Evolutionary conservation across 2,113 vertebrate species (phyloP).

Genomic region (Platysteira castanea): DNA sequence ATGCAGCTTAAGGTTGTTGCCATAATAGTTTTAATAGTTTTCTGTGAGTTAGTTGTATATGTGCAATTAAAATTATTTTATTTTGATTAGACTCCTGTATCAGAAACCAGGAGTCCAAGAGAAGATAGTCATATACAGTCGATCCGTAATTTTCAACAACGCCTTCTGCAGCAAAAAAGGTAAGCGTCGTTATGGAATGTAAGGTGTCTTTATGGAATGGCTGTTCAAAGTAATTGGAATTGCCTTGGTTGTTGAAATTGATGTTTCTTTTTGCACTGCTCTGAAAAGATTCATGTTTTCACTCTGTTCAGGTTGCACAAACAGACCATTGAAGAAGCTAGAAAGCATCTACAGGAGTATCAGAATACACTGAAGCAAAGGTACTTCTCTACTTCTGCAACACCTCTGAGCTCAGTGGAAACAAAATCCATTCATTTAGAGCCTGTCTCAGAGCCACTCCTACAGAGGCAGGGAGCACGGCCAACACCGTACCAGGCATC

Average conservation of each 20-base stretch:
- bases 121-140: constrained; percentile 63
- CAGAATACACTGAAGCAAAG: constrained; percentile 76
- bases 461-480: background rate
- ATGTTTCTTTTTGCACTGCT: background rate
- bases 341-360: constrained; percentile 81
- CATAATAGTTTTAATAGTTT: background rate
- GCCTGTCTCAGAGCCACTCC: background rate
- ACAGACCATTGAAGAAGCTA: constrained; percentile 77
- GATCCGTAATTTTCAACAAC: constrained; percentile 80
- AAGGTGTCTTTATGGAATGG: background rate
- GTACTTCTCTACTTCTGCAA: constrained; percentile 29
- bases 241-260: background rate
- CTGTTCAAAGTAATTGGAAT: background rate
- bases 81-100: constrained; percentile 37
- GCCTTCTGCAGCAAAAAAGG: constrained; percentile 85
- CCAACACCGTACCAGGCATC: background rate
- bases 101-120: background rate
- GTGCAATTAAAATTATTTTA: background rate
- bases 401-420: background rate
- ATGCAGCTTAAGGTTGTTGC: background rate
- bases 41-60: background rate
- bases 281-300: background rate
- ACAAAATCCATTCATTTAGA: background rate
- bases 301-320: constrained; percentile 76
- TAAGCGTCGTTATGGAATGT: constrained; percentile 22